A percentile compares a stretch with the other conserved stretches of the same genome.
phyloP scores from a whole-genome alignment of 64 coral and sea anemone genomes.

The Exaiptasia diaphana region DNA sequence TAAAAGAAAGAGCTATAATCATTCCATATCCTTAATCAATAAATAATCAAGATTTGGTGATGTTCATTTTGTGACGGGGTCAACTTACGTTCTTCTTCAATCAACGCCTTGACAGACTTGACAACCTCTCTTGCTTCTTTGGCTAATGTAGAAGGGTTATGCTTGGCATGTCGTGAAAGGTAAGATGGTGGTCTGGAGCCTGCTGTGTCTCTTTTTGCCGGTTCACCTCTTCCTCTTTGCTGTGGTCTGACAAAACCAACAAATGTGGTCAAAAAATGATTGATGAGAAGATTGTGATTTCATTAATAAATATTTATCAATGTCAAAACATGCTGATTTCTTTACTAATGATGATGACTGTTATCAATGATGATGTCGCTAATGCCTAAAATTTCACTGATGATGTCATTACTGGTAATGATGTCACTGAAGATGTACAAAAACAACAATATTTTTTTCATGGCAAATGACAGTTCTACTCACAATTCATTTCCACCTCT shows the following conservation, averaged over 20 bases:
- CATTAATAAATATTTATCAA: too few species aligned
- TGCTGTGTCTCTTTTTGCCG: conserved; percentile 49
- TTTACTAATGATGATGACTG: too few species aligned
- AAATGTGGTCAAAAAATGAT: neutral
- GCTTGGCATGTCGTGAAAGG: conserved; percentile 70
- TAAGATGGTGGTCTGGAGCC: conserved; percentile 70
- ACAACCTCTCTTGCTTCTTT: conserved; percentile 83
- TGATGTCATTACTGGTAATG: too few species aligned
- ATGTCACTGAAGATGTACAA: too few species aligned
- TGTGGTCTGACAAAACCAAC: conserved; percentile 50
- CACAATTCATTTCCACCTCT: conserved; percentile 61
- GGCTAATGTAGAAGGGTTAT: conserved; percentile 65
- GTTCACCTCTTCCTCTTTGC: conserved; percentile 73
- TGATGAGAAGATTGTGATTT: neutral
- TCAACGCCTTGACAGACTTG: conserved; percentile 68
- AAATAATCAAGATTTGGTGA: neutral
- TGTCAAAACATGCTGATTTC: too few species aligned
- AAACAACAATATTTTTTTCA: too few species aligned
- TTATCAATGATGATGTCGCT: too few species aligned
- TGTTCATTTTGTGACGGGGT: neutral
- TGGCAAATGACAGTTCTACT: too few species aligned
- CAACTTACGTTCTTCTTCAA: conserved; percentile 96
- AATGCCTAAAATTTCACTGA: too few species aligned
- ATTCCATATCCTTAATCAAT: neutral
- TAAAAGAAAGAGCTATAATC: neutral